Conservation (phyloP, 2,888 invertebrate genomes). For the Orthosia incerta region DNA sequence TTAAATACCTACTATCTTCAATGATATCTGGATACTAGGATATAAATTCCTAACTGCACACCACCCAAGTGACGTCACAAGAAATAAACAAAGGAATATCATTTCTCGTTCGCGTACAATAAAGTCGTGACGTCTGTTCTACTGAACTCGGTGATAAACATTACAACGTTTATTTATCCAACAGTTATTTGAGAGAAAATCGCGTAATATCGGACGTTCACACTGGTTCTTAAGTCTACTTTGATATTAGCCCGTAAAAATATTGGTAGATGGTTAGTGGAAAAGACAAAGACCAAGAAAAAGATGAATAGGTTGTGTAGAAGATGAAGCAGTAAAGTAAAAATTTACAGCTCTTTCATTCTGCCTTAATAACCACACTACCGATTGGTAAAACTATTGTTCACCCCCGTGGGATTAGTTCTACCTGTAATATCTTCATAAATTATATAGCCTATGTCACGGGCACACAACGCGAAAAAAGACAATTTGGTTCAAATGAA, state of each 20-base stretch:
- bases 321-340: too few relatives aligned
- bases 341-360: too few relatives aligned
- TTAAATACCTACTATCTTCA: not conserved
- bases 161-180: slow-evolving; percentile 15
- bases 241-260: not conserved
- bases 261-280: too few relatives aligned
- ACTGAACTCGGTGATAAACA: slow-evolving; percentile 36
- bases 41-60: slow-evolving; percentile 52
- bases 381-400: too few relatives aligned
- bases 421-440: too few relatives aligned
- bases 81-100: slow-evolving; percentile 41
- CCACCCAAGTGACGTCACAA: slow-evolving; percentile 29
- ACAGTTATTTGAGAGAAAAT: slow-evolving; percentile 20
- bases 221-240: not conserved
- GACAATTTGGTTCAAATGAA: too few relatives aligned
- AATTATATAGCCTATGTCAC: too few relatives aligned
- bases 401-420: too few relatives aligned
- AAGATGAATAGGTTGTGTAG: too few relatives aligned
- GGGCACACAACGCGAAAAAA: too few relatives aligned
- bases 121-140: slow-evolving; percentile 41
- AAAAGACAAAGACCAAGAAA: too few relatives aligned
- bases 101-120: slow-evolving; percentile 16
- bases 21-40: not conserved
- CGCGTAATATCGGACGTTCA: slow-evolving; percentile 13
- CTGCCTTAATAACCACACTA: too few relatives aligned